Evolutionary conservation across 2,888 invertebrate species (phyloP), one percentile per base, ranked within the genome.

Genomic region (Pandemis cinnamomeana): DNA sequence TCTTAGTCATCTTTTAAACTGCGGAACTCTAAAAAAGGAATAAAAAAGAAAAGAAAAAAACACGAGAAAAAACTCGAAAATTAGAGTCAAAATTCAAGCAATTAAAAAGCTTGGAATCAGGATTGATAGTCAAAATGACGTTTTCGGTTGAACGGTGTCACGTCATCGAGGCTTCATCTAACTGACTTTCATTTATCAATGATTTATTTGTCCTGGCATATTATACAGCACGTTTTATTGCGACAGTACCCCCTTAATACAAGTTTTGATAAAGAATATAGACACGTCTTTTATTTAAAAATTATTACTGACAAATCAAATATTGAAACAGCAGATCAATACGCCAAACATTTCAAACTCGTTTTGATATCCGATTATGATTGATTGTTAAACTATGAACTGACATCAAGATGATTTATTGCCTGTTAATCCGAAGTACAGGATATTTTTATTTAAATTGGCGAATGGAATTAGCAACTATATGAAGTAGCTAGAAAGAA

Each of bases 281-380:
- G n/a, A 20, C 55, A 8, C 20, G 55, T 8, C 6, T 55, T 20
- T 61, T 36, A 41, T 36, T 60, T 3, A 41, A 61, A 7, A 67
- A 27, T 20, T 44, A 7, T 51, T 8, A 58, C 7, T 46, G 46
- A 15, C 36, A 51, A 10, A 27, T 61, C 61, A 61, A 68, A 69
- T 62, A 69, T 61, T 48, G 13, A 48, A 61, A 61, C 36, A 61
- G 46, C n/a, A 36, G 76, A 75, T 75, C 78, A 78, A 79, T 76
- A 77, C 77, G 77, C 58, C 75, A 69, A 64, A 82, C 79, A 78
- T 78, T 79, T 82, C 80, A 81, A 81, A 80, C 81, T 79, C 80
- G 77, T 80, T 80, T 63, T 80, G 78, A 83, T 81, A 77, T 55
- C 53, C 41, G 48, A 69, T 36, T 44, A 78, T 84, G 80, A 85